Percentiles rank a stretch among this genome's conserved stretches.
Evolutionary conservation across 2,113 vertebrate species (phyloP).

Genomic region (Carassius gibelio): DNA sequence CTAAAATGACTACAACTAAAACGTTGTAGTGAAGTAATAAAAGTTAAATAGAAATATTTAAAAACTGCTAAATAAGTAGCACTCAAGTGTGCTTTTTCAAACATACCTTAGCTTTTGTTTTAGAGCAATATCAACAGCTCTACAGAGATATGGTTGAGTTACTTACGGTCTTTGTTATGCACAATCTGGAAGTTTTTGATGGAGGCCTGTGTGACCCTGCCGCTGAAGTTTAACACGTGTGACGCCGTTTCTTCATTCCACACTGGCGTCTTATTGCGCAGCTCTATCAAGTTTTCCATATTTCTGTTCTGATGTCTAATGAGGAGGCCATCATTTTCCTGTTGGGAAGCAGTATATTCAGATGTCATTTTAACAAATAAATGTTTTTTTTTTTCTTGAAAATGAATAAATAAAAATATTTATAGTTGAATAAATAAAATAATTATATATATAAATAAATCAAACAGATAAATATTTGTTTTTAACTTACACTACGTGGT

Average conservation of each 20-base stretch:
- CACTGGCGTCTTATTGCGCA: slow-evolving; percentile 92
- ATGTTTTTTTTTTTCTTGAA: background rate
- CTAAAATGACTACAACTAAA: background rate
- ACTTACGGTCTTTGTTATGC: slow-evolving; percentile 89
- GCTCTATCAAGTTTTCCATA: slow-evolving; percentile 91
- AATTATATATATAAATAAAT: no score
- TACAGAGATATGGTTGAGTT: background rate
- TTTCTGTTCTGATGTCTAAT: slow-evolving; percentile 88
- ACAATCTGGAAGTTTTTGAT: slow-evolving; percentile 99
- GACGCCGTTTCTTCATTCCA: slow-evolving; percentile 94
- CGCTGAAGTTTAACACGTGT: slow-evolving; percentile 95
- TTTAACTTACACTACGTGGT: slow-evolving; percentile 83
- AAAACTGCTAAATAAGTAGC: no score
- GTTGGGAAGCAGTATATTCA: background rate
- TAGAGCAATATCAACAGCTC: no score
- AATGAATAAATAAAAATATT: background rate
- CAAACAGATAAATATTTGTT: background rate
- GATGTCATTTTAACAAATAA: background rate
- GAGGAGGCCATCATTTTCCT: slow-evolving; percentile 93
- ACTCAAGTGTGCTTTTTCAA: background rate
- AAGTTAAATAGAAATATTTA: background rate
- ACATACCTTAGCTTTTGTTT: background rate
- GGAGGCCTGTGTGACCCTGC: slow-evolving; percentile 93
- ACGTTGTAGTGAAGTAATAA: background rate
- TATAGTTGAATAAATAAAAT: no score